Evolutionary conservation across 2,888 invertebrate genomes (phyloP).

Genomic region (Serripes groenlandicus): DNA sequence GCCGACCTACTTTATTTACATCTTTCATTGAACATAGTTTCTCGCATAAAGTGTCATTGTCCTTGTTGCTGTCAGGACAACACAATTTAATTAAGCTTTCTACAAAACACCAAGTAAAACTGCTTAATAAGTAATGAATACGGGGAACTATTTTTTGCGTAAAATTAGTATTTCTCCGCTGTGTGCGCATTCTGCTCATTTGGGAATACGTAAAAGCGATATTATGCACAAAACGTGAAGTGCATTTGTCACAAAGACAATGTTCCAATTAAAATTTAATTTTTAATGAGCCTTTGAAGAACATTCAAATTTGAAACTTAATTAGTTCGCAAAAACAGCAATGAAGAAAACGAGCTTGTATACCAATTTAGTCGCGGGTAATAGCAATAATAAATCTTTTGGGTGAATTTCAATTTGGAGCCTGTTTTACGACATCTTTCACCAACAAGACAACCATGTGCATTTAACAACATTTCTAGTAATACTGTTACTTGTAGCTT

Average conservation of each 20-base stretch:
- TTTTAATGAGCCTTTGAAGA: conserved; percentile 26
- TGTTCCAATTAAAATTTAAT: conserved; percentile 41
- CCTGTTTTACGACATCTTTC: conserved; percentile 5
- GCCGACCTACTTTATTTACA: no score
- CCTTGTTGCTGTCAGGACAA: no score
- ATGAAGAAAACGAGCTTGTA: conserved; percentile 8
- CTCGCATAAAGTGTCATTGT: no score
- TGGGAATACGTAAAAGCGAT: neutral
- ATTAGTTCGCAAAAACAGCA: conserved; percentile 16
- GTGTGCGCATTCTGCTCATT: neutral
- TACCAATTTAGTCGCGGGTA: conserved; percentile 8
- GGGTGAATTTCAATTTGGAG: conserved; percentile 10
- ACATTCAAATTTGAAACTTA: conserved; percentile 23
- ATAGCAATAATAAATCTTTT: conserved; percentile 18
- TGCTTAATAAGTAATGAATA: no score
- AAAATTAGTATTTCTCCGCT: neutral
- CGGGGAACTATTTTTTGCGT: neutral
- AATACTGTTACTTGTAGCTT: no score
- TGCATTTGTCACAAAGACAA: conserved; percentile 20
- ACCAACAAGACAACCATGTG: neutral
- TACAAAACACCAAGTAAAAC: no score
- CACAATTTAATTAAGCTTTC: no score
- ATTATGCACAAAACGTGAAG: conserved; percentile 1
- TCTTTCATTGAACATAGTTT: no score
- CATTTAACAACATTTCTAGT: neutral